These are phyloP conservation scores for Athripsodes cinereus DNA, from an alignment of 2,888 invertebrate species.

Conservation along the genomic window DNA sequence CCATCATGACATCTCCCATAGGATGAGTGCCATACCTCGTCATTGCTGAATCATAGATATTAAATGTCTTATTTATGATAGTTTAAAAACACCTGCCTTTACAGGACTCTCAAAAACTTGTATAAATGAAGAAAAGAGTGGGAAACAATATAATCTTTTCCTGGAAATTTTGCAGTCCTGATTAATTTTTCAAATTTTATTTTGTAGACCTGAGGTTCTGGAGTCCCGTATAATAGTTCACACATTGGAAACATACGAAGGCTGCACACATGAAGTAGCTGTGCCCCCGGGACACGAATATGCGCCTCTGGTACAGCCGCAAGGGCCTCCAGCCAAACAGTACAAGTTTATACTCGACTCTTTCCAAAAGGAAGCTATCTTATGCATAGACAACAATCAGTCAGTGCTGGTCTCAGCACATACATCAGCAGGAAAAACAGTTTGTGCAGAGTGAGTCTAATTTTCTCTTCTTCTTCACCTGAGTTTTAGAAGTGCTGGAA, in stretches of 20 bases:
- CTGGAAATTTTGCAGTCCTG: too few species aligned
- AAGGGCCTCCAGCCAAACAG: slow-evolving; percentile 76
- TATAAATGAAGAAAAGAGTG: too few species aligned
- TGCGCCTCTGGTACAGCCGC: slow-evolving; percentile 50
- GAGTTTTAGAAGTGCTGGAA: too few species aligned
- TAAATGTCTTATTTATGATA: too few species aligned
- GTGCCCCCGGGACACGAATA: slow-evolving; percentile 84
- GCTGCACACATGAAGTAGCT: slow-evolving; percentile 95
- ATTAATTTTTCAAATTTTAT: not conserved
- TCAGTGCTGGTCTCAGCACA: slow-evolving; percentile 98
- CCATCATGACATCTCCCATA: too few species aligned
- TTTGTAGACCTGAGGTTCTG: slow-evolving; percentile 64
- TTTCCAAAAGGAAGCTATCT: slow-evolving; percentile 94
- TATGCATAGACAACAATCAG: slow-evolving; percentile 96
- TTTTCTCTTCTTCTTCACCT: too few species aligned
- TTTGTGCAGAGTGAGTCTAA: slow-evolving; percentile 89
- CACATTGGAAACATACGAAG: slow-evolving; percentile 82
- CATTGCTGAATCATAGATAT: too few species aligned
- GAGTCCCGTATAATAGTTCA: slow-evolving; percentile 81
- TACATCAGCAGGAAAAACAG: slow-evolving; percentile 99
- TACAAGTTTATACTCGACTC: slow-evolving; percentile 95
- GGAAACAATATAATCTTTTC: too few species aligned
- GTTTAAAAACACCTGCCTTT: too few species aligned
- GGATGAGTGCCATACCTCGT: too few species aligned
- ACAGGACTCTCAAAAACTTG: too few species aligned